These are phyloP conservation scores for Xiphophorus birchmanni DNA, from an alignment of 2,797 vertebrate species.

Conservation along the genomic window DNA sequence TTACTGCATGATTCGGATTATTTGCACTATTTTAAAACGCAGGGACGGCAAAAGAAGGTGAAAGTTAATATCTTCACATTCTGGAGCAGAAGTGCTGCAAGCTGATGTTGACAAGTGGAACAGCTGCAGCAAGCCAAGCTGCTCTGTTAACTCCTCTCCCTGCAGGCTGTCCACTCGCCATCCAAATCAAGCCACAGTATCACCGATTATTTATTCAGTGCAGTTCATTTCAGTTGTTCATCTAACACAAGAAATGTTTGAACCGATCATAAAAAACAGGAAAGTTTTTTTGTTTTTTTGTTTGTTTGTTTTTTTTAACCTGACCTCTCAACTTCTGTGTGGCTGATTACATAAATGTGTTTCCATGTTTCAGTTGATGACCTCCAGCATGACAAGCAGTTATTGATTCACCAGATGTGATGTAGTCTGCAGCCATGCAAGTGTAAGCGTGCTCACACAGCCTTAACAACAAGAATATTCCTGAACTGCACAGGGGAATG, in stretches of 20 bases:
- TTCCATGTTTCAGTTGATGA: slow-evolving; percentile 69
- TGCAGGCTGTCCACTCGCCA: slow-evolving; percentile 22
- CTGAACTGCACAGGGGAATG: slow-evolving; percentile 16
- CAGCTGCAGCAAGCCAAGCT: slow-evolving; percentile 65
- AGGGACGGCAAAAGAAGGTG: slow-evolving; percentile 60
- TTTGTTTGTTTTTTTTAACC: slow-evolving; percentile 12
- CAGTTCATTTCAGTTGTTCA: neutral
- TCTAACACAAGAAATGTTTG: slow-evolving; percentile 5
- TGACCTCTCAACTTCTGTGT: slow-evolving; percentile 44
- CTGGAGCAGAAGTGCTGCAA: slow-evolving; percentile 49
- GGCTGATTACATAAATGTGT: slow-evolving; percentile 69
- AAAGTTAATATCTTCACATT: slow-evolving; percentile 73
- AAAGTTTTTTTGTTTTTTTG: slow-evolving; percentile 17
- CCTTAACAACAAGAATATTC: slow-evolving; percentile 29
- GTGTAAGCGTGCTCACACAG: slow-evolving; percentile 40
- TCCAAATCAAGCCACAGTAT: slow-evolving; percentile 8
- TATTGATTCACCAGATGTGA: slow-evolving; percentile 67
- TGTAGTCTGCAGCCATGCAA: slow-evolving; percentile 41
- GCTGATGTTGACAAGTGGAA: slow-evolving; percentile 56
- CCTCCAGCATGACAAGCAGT: slow-evolving; percentile 59
- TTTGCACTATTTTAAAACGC: slow-evolving; percentile 73
- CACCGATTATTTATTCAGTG: slow-evolving; percentile 8
- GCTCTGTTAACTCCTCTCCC: slow-evolving; percentile 35
- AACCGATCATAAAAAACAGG: slow-evolving; percentile 13
- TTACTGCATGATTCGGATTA: slow-evolving; percentile 61